phyloP scores from a whole-genome alignment of 2,888 invertebrate genomes.

The Auanema freiburgensis region DNA sequence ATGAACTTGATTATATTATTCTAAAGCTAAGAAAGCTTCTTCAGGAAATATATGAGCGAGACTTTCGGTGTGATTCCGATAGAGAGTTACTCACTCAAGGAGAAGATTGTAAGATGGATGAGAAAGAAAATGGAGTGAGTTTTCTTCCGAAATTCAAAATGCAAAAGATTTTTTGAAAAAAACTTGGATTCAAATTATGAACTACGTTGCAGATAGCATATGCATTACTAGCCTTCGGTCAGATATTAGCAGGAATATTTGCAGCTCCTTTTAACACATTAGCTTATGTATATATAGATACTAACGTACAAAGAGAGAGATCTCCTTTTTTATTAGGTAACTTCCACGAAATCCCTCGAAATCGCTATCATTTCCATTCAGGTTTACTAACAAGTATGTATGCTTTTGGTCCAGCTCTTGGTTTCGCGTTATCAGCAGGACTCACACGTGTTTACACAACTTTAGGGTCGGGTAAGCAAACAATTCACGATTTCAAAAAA shows the following conservation, averaged over 20 bases:
- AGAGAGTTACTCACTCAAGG: constrained; percentile 27
- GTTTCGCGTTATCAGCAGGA: constrained; percentile 49
- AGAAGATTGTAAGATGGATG: constrained; percentile 36
- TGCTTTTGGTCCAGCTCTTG: constrained; percentile 57
- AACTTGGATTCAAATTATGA: too few species aligned
- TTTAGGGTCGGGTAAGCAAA: constrained; percentile 32
- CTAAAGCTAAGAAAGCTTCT: background rate
- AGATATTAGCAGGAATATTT: constrained; percentile 48
- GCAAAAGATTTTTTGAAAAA: too few species aligned
- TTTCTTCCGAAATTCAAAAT: too few species aligned
- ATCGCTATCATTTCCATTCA: constrained; percentile 20
- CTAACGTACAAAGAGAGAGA: constrained; percentile 43
- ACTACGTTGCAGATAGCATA: constrained; percentile 39
- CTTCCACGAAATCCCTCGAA: constrained; percentile 3
- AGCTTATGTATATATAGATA: constrained; percentile 54
- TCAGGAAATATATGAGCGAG: constrained; percentile 33
- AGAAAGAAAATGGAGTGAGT: constrained; percentile 31
- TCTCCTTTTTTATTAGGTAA: constrained; percentile 53
- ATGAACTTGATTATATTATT: background rate
- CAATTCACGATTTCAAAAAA: background rate
- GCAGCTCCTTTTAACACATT: constrained; percentile 58
- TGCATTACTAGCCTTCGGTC: constrained; percentile 41
- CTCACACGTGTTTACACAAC: constrained; percentile 49
- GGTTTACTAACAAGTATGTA: constrained; percentile 57
- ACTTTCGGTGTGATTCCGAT: constrained; percentile 32